Percentiles rank a stretch among this genome's conserved stretches.
phyloP scores from a whole-genome alignment of 2,888 invertebrate genomes.

The Machimus rusticus region DNA sequence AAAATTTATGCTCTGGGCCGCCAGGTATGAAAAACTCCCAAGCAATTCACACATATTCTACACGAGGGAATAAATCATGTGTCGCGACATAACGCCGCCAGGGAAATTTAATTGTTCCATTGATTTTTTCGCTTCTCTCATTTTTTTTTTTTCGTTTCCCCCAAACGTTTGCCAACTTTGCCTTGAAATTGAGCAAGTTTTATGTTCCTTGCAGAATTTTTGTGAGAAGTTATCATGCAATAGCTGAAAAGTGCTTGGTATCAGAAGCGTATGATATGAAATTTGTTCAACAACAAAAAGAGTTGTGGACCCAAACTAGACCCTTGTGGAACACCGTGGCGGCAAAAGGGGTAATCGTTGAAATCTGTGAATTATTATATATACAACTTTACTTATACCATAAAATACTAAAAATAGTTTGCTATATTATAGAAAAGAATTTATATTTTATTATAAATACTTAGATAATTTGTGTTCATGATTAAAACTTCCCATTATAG shows the following conservation, averaged over 20 bases:
- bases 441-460: no score
- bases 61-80: background rate
- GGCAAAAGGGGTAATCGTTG: no score
- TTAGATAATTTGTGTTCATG: no score
- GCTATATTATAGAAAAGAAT: no score
- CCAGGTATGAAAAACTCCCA: background rate
- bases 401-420: no score
- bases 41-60: background rate
- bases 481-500: no score
- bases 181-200: background rate
- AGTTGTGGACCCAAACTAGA: background rate
- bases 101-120: background rate
- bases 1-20: background rate
- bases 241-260: background rate
- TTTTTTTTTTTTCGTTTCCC: background rate
- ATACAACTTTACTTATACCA: no score
- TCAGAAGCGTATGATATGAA: background rate
- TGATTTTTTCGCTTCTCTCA: background rate
- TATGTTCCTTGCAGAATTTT: background rate
- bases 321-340: background rate
- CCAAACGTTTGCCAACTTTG: background rate
- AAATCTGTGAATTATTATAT: no score
- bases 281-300: background rate
- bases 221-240: background rate
- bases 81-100: slow-evolving; percentile 20